Evolutionary conservation across 2,888 invertebrate species (phyloP), one percentile per base, ranked within the genome.

Genomic region (Coleophora deauratella): DNA sequence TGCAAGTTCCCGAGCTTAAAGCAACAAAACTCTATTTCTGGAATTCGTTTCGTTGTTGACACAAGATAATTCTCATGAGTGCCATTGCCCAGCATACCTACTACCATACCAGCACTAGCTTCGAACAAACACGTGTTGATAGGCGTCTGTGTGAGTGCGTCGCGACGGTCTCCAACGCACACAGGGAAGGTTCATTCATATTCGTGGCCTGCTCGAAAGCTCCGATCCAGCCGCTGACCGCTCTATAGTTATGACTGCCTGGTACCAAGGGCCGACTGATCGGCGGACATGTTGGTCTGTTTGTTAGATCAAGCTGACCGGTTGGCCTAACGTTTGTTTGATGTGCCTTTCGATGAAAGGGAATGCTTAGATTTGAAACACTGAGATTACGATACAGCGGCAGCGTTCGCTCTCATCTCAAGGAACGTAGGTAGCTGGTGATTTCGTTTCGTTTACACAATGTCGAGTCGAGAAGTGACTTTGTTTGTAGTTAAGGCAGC

Each of bases 21-120:
- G 78, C 73, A 61, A 59, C 70, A 56, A 59, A 72, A 70, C 82
- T 81, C 82, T 81, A 77, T 72, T 74, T 80, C 72, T 59, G 59
- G 66, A 64, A 70, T 66, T 67, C 63, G 63, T 67, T 68, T 63
- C 64, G 63, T 64, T 82, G 81, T 81, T 81, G 81, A 81, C 78
- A 77, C 66, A 78, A 80, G 81, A 75, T 72, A 79, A 77, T 82
- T 84, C 81, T 79, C 81, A 80, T 80, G 76, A 82, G 79, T 80
- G 81, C 79, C 44, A 33, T 33, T 21, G 21, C 21, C 21, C 21
- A 21, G 21, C 6, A 3, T 21, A 21, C 3, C 3, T 6, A 21
- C 3, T 6, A 21, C 3, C 3, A 6, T 6, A 21, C 21, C 74
- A 70, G 69, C 71, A 68, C 72, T 70, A 71, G 59, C 58, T 72